Base-by-base conservation (phyloP, 2,888 invertebrate genomes). In the Lymantria dispar region DNA sequence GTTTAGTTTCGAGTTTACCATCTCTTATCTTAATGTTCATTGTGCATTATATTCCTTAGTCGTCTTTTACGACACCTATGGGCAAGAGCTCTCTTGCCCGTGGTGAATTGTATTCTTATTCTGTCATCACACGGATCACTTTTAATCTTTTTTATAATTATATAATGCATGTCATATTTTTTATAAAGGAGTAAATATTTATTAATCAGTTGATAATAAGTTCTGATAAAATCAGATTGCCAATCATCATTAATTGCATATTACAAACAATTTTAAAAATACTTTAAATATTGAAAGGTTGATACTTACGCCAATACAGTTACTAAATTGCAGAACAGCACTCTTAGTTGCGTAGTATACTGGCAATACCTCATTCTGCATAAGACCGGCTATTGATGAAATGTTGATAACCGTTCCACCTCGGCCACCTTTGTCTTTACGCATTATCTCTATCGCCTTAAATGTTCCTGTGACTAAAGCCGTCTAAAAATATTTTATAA, bases 341-440 rank as follows among this genome's bases (percentile, higher is more conserved):
- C 68, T 70, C 52, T 80, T 80, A 0, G 78, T 70, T 0, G 61
- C 71, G 29, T 45, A 54, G 52, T 80, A 80, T 3, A 78, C 62
- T 0, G 79, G 74, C 3, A 74, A 8, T 0, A 56, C 0, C 0
- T 58, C 56, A 0, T 47, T 12, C 40, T 67, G 67, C n/a, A 45
- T 51, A 5, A 78, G 44, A 0, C 64, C 78, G 0, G 65, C 73
- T 0, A 76, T 56, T 0, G 79, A 80, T 0, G 77, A 66, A 9
- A 78, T 68, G 53, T 80, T 80, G 48, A 80, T 64, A 11, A 80
- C 68, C 0, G 76, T 59, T 0, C 80, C 78, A 0, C 80, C 80
- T 49, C 47, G 62, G 0, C 77, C 78, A 0, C 76, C 75, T 36
- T 68, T 61, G 37, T 78, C 74, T 45, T 72, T 72, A 7, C 76